Evolutionary conservation across 2,113 vertebrate genomes (phyloP).

Genomic region (Prinia subflava): DNA sequence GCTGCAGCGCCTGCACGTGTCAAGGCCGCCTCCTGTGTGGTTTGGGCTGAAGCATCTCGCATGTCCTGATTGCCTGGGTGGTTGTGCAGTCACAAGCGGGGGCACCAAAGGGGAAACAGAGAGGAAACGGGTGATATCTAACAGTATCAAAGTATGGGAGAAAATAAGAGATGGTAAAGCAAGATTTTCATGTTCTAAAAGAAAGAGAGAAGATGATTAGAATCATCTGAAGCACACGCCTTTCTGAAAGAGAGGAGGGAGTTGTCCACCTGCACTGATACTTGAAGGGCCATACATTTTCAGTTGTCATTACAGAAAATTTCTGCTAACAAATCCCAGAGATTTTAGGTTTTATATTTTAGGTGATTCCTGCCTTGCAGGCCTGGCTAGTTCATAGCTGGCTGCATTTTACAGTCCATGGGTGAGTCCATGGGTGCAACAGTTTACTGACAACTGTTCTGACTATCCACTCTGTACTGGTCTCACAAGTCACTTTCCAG

Average conservation of each 20-base stretch:
- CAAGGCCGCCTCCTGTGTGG: conserved; percentile 16
- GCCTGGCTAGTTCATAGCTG: background rate
- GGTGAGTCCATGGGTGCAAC: background rate
- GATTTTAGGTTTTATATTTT: background rate
- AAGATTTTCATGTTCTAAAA: background rate
- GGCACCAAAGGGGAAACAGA: background rate
- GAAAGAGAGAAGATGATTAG: background rate
- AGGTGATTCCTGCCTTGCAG: background rate
- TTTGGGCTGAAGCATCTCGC: background rate
- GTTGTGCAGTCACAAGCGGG: background rate
- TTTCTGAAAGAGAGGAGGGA: background rate
- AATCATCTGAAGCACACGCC: background rate
- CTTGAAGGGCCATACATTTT: background rate
- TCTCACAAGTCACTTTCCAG: background rate
- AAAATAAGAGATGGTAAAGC: background rate
- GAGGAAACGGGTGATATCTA: background rate
- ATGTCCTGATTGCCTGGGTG: background rate
- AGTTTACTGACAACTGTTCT: background rate
- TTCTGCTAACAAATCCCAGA: background rate
- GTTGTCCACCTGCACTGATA: background rate
- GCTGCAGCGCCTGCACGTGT: background rate
- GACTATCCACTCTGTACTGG: background rate
- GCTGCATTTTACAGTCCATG: background rate
- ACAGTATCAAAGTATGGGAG: background rate
- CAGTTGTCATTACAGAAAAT: background rate